Evolutionary conservation across 2,797 vertebrate species (phyloP), one percentile per base, ranked within the genome.

Genomic region (Chaetodon trifasciatus): DNA sequence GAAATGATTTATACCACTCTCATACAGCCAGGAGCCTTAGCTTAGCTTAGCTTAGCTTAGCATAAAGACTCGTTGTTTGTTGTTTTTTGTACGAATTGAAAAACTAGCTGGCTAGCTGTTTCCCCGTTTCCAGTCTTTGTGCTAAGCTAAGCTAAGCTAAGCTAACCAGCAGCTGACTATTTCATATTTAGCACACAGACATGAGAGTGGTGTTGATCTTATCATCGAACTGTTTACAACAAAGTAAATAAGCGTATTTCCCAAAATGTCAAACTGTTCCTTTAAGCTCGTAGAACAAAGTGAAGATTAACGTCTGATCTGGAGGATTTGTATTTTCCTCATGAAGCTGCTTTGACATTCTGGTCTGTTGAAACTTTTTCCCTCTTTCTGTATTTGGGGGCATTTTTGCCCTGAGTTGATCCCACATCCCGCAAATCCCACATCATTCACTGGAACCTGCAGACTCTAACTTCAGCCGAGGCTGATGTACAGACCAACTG

Each of bases 351-450:
- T 40, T 40, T 66, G 63, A 69, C 39, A 15, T 70, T 64, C 61
- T 64, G 74, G 16, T 64, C 49, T 70, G 55, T 35, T 64, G n/a
- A 56, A 72, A 58, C 40, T 78, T 23, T 42, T 62, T 76, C 56
- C 21, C 65, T 74, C 55, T 57, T 55, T 80, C 23, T 15, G 57
- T 24, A 11, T 69, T 28, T 17, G 32, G 13, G 40, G 47, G 64
- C 47, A 44, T 44, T 32, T 77, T 23, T 53, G 28, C 50, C 70
- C 62, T 32, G 61, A 74, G 63, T 50, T 50, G 12, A 71, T 73
- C 70, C 57, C n/a, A n/a, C n/a, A n/a, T n/a, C n/a, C n/a, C n/a
- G n/a, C 53, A 61, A 80, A 75, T 72, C 75, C 63, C 35, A 11
- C 35, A 0, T 47, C 8, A 24, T 56, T 16, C 5, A 6, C 69